Evolutionary conservation across 2,113 vertebrate species (phyloP), one percentile per base, ranked within the genome.

Genomic region (Pterophyllum scalare): DNA sequence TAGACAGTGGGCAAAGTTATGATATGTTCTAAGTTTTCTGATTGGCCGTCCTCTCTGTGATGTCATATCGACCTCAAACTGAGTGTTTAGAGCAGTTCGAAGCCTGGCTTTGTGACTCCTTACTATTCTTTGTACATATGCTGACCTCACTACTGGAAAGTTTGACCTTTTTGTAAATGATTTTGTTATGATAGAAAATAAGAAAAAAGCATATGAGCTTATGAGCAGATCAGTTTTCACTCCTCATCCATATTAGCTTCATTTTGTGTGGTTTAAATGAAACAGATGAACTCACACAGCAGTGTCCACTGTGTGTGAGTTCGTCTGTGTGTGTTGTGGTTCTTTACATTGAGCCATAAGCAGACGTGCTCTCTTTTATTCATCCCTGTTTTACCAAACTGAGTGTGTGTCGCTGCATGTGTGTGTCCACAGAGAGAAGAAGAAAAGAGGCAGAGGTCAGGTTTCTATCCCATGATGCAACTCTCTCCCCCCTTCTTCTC

Each of bases 381-480:
- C 56, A 79, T 93, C 83, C 83, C 77, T 92, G 89, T 82, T 88
- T 82, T 87, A 64, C 78, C 60, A 59, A 82, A 88, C 17, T 5
- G 1, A 56, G 64, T 65, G 54, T 11, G 77, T 40, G 62, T 43
- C 74, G 58, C 54, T 79, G 80, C 59, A 83, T 46, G 75, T 87
- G 86, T 65, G 80, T n/a, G 24, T 87, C 64, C 87, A 81, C 54
- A 3, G 74, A 88, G 72, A 59, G 40, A 67, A 70, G 86, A 52
- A 62, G 46, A 77, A 79, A 10, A 17, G 17, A 84, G 24, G 88
- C 88, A 80, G 88, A 92, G 91, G 92, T 94, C 92, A 93, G 93
- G 92, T 92, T 95, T 92, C 91, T 84, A 91, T 94, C 94, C 94
- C 94, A 94, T 94, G 90, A 95, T 94, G 92, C 91, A 92, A 89